A percentile compares a stretch with the other conserved stretches of the same genome.
Evolutionary conservation across 2,113 vertebrate genomes (phyloP).

Genomic region (Cyanoderma ruficeps): DNA sequence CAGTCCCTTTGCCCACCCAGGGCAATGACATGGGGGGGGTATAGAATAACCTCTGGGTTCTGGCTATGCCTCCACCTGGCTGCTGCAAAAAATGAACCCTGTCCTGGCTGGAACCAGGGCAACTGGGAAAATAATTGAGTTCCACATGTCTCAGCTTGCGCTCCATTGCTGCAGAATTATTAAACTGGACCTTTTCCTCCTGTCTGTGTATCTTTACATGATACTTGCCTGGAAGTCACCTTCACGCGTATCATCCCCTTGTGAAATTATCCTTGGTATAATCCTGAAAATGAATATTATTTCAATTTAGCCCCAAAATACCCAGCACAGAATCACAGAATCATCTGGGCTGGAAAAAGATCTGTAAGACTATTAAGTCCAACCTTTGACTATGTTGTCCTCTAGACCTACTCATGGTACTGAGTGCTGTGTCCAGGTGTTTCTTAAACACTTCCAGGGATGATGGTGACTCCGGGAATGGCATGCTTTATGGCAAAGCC

Average conservation of each 20-base stretch:
- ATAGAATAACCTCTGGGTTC: neutral
- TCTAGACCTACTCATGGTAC: neutral
- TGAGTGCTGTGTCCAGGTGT: neutral
- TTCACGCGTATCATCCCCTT: neutral
- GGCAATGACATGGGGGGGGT: neutral
- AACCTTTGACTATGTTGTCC: neutral
- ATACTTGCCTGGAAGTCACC: neutral
- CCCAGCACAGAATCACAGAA: neutral
- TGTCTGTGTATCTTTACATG: neutral
- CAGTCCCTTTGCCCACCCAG: neutral
- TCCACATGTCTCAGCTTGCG: neutral
- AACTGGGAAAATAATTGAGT: neutral
- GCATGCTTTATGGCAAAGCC: neutral
- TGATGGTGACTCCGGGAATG: neutral
- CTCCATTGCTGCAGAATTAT: neutral
- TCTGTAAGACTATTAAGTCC: neutral
- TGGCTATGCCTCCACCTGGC: neutral
- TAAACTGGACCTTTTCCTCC: neutral
- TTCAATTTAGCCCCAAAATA: neutral
- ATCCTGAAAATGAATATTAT: neutral
- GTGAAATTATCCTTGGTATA: neutral
- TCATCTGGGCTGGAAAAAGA: neutral
- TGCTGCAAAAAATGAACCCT: neutral
- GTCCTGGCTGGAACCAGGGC: neutral
- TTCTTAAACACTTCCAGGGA: neutral